Conservation (phyloP, 53 echinoderm and acorn worm genomes). For the Zoroaster sp. region DNA sequence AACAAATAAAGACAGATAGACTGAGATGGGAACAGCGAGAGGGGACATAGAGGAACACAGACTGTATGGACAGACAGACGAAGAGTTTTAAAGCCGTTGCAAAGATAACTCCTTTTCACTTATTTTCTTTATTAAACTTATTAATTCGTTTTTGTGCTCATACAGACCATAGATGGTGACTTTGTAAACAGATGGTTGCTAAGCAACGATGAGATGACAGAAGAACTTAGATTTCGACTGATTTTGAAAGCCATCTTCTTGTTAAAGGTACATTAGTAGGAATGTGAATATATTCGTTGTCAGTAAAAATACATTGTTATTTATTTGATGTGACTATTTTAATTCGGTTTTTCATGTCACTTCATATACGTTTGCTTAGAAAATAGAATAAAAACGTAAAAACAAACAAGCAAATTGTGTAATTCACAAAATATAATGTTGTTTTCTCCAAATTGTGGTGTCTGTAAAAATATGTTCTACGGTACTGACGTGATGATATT, state of each 20-base stretch:
- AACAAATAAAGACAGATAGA: too few species aligned
- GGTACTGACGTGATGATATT: too few species aligned
- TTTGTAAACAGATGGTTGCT: neutral
- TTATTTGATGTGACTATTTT: neutral
- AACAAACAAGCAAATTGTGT: too few species aligned
- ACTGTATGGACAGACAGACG: too few species aligned
- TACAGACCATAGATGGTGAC: neutral
- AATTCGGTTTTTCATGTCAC: neutral
- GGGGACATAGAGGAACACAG: too few species aligned
- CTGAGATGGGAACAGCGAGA: too few species aligned
- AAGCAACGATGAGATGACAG: constrained; percentile 8
- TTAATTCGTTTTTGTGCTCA: neutral
- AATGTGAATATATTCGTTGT: neutral
- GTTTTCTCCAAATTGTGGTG: neutral
- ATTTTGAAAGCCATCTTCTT: constrained; percentile 20
- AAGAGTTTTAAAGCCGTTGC: neutral
- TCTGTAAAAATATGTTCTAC: neutral
- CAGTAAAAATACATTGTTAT: neutral
- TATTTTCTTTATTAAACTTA: neutral
- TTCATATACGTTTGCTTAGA: neutral
- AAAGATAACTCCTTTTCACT: neutral
- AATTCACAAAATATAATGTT: too few species aligned
- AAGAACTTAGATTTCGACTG: constrained; percentile 17
- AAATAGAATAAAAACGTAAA: neutral
- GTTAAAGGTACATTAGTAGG: neutral